phyloP scores from a whole-genome alignment of 2,113 vertebrate species.

The Gobio gobio region DNA sequence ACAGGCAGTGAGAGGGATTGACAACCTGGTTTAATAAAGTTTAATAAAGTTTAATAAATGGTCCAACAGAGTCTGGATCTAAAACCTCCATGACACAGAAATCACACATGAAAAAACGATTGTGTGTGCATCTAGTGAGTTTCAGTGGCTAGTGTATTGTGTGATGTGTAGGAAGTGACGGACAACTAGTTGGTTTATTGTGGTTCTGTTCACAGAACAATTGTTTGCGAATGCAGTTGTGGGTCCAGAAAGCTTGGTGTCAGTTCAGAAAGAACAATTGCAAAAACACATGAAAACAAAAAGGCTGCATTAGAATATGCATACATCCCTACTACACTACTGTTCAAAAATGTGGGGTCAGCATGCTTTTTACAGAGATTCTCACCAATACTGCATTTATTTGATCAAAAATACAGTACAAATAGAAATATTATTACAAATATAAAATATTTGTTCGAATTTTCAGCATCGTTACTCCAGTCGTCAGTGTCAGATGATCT shows the following conservation, averaged over 20 bases:
- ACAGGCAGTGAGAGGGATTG: not conserved
- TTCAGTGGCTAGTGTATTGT: not conserved
- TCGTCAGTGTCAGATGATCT: no score
- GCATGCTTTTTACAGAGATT: not conserved
- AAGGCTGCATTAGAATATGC: not conserved
- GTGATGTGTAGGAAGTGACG: not conserved
- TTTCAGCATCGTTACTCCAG: no score
- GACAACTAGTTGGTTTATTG: not conserved
- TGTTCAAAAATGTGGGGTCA: not conserved
- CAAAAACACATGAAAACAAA: no score
- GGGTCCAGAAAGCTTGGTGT: no score
- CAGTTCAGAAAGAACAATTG: no score
- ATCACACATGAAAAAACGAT: not conserved
- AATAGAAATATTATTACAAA: not conserved
- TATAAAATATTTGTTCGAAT: no score
- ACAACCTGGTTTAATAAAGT: not conserved
- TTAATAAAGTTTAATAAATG: not conserved
- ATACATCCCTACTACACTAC: not conserved
- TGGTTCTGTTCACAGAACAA: not conserved
- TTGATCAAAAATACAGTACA: not conserved
- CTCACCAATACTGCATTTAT: not conserved
- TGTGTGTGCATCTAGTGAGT: not conserved
- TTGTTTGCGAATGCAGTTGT: not conserved
- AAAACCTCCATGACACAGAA: not conserved
- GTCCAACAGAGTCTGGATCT: not conserved